These are phyloP conservation scores for Reticulitermes speratus DNA, from an alignment of 1,140 invertebrate genomes.

Conservation along the genomic window DNA sequence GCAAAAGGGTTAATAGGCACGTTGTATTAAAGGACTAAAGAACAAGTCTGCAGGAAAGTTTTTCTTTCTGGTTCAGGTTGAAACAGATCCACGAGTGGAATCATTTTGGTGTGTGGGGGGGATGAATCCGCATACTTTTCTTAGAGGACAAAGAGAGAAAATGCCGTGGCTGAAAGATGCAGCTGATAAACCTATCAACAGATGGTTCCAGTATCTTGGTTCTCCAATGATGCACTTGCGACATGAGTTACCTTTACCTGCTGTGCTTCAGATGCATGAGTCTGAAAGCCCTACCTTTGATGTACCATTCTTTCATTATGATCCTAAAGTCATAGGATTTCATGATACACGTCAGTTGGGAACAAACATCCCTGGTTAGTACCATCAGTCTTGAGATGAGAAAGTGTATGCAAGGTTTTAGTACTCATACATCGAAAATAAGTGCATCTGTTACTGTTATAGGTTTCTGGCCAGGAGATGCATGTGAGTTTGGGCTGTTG, in stretches of 20 bases:
- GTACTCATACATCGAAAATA: too few relatives aligned
- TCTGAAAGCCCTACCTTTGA: conserved; percentile 54
- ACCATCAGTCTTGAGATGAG: background rate
- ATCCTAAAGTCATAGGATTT: conserved; percentile 60
- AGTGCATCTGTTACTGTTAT: conserved; percentile 36
- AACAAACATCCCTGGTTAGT: conserved; percentile 70
- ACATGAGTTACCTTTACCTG: conserved; percentile 59
- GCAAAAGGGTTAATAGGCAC: too few relatives aligned
- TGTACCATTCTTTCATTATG: conserved; percentile 55
- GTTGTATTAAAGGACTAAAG: too few relatives aligned
- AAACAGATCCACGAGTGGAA: conserved; percentile 72
- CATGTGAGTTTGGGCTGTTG: conserved; percentile 70
- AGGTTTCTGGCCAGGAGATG: conserved; percentile 80
- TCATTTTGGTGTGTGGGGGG: conserved; percentile 77
- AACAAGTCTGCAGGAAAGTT: too few relatives aligned
- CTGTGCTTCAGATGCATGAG: conserved; percentile 58
- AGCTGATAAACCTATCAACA: conserved; percentile 57
- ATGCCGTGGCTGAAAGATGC: conserved; percentile 44
- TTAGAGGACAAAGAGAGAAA: conserved; percentile 46
- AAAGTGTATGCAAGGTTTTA: too few relatives aligned
- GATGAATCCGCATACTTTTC: conserved; percentile 54
- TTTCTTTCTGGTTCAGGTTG: conserved; percentile 49
- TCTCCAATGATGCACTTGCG: conserved; percentile 64
- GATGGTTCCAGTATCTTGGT: conserved; percentile 65
- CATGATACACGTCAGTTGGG: conserved; percentile 55